phyloP scores from a whole-genome alignment of 2,888 invertebrate species.

The Antheraea yamamai region DNA sequence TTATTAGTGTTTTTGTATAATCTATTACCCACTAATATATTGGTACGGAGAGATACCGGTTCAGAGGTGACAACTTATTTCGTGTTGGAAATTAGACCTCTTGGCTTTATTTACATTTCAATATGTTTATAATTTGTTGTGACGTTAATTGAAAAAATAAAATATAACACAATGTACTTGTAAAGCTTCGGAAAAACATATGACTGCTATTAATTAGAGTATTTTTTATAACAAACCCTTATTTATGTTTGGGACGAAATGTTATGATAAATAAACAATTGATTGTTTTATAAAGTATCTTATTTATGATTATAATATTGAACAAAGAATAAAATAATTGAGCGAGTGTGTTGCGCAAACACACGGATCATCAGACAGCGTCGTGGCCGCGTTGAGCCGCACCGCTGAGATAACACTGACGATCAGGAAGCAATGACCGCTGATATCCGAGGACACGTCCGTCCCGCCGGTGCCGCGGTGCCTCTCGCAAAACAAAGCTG shows the following conservation, averaged over 20 bases:
- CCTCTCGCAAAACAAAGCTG: constrained; percentile 34
- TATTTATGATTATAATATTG: not conserved
- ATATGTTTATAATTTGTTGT: not conserved
- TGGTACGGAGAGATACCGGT: constrained; percentile 39
- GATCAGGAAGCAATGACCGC: constrained; percentile 76
- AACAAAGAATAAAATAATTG: constrained; percentile 2
- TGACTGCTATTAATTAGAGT: not conserved
- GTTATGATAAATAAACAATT: not conserved
- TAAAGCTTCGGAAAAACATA: not conserved
- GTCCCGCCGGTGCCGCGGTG: constrained; percentile 25
- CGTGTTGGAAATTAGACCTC: constrained; percentile 27
- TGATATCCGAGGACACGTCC: constrained; percentile 51
- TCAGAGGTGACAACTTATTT: constrained; percentile 31
- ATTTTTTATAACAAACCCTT: not conserved
- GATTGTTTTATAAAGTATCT: not conserved
- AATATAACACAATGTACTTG: not conserved
- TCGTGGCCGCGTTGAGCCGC: not conserved
- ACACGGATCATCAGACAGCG: not conserved
- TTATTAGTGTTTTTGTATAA: constrained; percentile 45
- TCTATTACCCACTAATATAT: constrained; percentile 34
- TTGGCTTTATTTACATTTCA: constrained; percentile 7
- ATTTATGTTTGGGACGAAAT: not conserved
- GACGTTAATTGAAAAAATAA: not conserved
- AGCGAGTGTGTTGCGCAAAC: not conserved
- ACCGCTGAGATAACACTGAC: constrained; percentile 42